phyloP scores from a whole-genome alignment of 2,797 vertebrate species.

The Sciurus vulgaris region DNA sequence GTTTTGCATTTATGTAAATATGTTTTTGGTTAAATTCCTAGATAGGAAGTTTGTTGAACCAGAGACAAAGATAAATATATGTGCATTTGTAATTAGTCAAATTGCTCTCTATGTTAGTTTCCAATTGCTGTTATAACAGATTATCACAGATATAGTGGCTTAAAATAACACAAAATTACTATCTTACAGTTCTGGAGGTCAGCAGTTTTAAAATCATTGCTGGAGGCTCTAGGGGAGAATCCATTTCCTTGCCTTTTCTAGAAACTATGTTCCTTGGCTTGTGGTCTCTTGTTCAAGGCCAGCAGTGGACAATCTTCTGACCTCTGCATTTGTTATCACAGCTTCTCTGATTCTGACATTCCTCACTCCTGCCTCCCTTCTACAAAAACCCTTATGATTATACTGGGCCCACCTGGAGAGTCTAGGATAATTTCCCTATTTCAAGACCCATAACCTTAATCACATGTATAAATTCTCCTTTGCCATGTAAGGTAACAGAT shows the following conservation, averaged over 20 bases:
- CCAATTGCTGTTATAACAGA: not conserved
- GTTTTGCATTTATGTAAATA: not conserved
- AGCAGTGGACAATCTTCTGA: not conserved
- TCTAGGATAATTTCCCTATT: not conserved
- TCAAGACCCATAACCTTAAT: conserved; percentile 1
- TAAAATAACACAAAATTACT: not conserved
- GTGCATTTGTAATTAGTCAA: not conserved
- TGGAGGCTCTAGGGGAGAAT: not conserved
- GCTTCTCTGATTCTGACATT: not conserved
- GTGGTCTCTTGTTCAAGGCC: not conserved
- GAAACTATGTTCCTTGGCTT: not conserved
- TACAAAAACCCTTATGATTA: not conserved
- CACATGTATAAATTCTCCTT: not conserved
- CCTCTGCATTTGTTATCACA: not conserved
- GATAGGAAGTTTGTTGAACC: not conserved
- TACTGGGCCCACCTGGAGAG: not conserved
- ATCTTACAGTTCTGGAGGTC: not conserved
- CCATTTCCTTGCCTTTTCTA: not conserved
- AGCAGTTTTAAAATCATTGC: not conserved
- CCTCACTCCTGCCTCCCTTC: not conserved
- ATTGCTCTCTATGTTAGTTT: not conserved
- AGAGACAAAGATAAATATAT: not conserved
- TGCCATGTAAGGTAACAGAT: not conserved
- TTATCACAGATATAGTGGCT: not conserved
- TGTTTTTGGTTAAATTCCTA: conserved; percentile 25